These are phyloP conservation scores for Muscicapa adusta DNA, from an alignment of 2,113 vertebrate species.

Conservation along the genomic window DNA sequence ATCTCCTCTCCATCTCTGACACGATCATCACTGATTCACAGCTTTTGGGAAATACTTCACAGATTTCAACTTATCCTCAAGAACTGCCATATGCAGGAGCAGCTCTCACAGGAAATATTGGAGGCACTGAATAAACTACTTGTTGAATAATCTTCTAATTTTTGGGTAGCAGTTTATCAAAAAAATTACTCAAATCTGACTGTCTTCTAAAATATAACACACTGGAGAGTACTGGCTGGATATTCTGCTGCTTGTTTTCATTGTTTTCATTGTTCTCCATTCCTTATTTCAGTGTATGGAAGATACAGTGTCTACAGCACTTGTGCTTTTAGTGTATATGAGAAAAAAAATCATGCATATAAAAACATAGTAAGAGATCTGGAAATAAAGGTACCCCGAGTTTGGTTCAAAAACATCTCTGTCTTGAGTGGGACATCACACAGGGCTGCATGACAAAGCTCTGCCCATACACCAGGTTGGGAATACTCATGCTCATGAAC, in stretches of 20 bases:
- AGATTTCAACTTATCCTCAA: not conserved
- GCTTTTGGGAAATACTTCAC: not conserved
- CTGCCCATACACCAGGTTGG: accelerated
- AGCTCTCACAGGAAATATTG: not conserved
- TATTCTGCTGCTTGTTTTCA: not conserved
- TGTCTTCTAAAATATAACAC: not conserved
- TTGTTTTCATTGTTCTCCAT: not conserved
- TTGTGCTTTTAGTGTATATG: not conserved
- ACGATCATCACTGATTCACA: not conserved
- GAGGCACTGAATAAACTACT: not conserved
- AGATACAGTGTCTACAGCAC: not conserved
- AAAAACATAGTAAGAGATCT: not conserved
- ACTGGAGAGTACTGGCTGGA: not conserved
- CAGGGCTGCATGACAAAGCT: not conserved
- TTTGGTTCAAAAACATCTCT: not conserved
- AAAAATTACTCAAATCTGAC: not conserved
- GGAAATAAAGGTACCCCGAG: not conserved
- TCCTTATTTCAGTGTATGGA: not conserved
- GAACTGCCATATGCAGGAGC: not conserved
- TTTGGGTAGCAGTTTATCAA: accelerated
- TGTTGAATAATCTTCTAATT: not conserved
- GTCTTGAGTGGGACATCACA: not conserved
- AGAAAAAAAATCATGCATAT: not conserved
- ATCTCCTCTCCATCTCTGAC: not conserved
- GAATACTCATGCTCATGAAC: not conserved